Evolutionary conservation across 1,140 invertebrate species (phyloP).

Genomic region (Saccostrea echinata): DNA sequence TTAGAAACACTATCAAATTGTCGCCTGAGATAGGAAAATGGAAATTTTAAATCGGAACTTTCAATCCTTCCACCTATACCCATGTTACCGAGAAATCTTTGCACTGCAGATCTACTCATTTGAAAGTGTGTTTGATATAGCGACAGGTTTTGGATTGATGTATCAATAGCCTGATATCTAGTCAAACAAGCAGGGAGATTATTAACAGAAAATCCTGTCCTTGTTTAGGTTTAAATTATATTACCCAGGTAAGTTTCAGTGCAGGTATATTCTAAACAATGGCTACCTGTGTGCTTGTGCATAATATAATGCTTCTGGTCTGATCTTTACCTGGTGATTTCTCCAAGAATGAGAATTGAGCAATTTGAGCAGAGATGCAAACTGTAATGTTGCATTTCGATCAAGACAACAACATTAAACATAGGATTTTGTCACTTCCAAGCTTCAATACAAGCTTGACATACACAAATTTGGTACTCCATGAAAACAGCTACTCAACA

Average conservation of each 20-base stretch:
- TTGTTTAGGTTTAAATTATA: slow-evolving; percentile 9
- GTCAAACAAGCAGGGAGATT: background rate
- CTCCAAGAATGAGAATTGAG: too few relatives aligned
- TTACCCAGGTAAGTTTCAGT: background rate
- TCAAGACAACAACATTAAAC: too few relatives aligned
- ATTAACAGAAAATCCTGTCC: background rate
- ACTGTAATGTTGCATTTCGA: too few relatives aligned
- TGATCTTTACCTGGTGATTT: background rate
- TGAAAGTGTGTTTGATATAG: background rate
- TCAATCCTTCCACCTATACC: background rate
- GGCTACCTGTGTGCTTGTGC: background rate
- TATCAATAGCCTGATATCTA: slow-evolving; percentile 8
- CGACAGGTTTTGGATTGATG: background rate
- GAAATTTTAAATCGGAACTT: background rate
- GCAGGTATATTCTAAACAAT: background rate
- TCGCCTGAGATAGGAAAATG: background rate
- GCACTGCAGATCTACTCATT: background rate
- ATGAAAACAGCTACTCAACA: background rate
- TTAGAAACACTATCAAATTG: slow-evolving; percentile 7
- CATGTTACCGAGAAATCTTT: background rate
- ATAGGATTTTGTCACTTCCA: too few relatives aligned
- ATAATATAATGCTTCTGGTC: background rate
- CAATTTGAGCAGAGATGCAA: too few relatives aligned
- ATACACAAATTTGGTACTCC: background rate
- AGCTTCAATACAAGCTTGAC: background rate